A percentile compares a stretch with the other conserved stretches of the same genome.
Conservation (phyloP, 2,888 invertebrate genomes). For the Entomobrya multifasciata region DNA sequence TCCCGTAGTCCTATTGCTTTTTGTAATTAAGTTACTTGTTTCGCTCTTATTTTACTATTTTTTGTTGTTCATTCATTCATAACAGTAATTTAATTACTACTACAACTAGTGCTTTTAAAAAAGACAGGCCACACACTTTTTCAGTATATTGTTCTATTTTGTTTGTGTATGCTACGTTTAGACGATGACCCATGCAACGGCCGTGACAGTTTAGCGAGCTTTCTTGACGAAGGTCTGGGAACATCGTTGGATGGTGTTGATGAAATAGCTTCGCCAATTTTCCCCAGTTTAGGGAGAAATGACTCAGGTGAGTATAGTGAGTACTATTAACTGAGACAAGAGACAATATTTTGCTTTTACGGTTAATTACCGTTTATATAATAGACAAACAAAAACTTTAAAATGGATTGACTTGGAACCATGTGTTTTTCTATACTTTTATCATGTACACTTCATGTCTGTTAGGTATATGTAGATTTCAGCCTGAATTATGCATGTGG, state of each 20-base stretch:
- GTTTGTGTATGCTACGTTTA: background rate
- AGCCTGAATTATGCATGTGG: no score
- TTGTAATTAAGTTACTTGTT: background rate
- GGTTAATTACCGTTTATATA: background rate
- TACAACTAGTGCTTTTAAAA: no score
- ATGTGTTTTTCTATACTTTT: background rate
- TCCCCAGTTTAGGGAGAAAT: slow-evolving; percentile 78
- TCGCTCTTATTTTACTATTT: background rate
- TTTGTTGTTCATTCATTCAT: no score
- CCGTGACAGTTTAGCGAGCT: slow-evolving; percentile 78
- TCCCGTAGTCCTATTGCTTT: no score
- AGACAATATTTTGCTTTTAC: background rate
- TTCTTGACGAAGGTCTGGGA: slow-evolving; percentile 80
- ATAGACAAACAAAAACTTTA: background rate
- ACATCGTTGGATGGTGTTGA: slow-evolving; percentile 79
- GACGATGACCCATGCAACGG: slow-evolving; percentile 65
- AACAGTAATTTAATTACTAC: no score
- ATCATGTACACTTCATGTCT: background rate
- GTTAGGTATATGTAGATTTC: background rate
- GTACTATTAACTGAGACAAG: background rate
- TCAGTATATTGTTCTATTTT: background rate
- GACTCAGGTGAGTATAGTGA: slow-evolving; percentile 76
- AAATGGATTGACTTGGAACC: background rate
- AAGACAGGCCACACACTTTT: background rate
- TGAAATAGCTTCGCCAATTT: slow-evolving; percentile 78